Percentiles rank a stretch among this genome's conserved stretches.
These are phyloP conservation scores for Pogonomyrmex barbatus DNA, from an alignment of 1,140 invertebrate genomes.

Conservation along the genomic window DNA sequence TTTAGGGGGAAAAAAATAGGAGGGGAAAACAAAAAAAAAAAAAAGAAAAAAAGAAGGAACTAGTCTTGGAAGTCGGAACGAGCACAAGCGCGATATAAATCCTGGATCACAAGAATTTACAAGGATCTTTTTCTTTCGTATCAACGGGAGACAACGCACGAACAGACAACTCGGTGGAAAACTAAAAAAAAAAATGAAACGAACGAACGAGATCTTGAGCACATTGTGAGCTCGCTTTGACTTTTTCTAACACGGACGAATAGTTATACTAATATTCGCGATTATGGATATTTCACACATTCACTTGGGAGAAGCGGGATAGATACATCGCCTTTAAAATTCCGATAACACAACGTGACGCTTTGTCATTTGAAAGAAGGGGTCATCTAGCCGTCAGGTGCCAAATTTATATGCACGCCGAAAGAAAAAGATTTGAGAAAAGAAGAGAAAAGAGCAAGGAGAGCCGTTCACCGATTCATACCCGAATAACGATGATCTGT, in stretches of 20 bases:
- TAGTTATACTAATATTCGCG: not conserved
- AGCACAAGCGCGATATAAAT: constrained; percentile 4
- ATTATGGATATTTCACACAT: not conserved
- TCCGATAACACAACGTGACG: constrained; percentile 4
- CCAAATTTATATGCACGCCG: constrained; percentile 36
- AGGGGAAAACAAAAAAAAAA: constrained; percentile 33
- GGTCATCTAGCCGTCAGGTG: constrained; percentile 11
- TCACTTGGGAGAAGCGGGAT: not conserved
- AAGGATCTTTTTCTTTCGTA: constrained; percentile 26
- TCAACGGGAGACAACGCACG: not conserved
- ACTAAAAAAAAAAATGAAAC: not conserved
- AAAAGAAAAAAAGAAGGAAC: constrained; percentile 17
- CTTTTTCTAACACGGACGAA: constrained; percentile 18
- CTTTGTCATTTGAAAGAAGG: not conserved
- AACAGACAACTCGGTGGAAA: not conserved
- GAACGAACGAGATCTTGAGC: not conserved
- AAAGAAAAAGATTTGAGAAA: constrained; percentile 25
- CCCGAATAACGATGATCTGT: not conserved
- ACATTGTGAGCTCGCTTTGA: not conserved
- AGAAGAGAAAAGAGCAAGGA: not conserved
- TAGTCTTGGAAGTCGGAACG: constrained; percentile 2
- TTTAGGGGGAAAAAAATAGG: constrained; percentile 40
- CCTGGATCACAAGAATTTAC: not conserved
- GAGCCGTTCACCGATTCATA: not conserved
- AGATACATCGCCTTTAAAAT: constrained; percentile 36